Evolutionary conservation across 1,140 invertebrate genomes (phyloP).

Genomic region (Megalopta genalis): DNA sequence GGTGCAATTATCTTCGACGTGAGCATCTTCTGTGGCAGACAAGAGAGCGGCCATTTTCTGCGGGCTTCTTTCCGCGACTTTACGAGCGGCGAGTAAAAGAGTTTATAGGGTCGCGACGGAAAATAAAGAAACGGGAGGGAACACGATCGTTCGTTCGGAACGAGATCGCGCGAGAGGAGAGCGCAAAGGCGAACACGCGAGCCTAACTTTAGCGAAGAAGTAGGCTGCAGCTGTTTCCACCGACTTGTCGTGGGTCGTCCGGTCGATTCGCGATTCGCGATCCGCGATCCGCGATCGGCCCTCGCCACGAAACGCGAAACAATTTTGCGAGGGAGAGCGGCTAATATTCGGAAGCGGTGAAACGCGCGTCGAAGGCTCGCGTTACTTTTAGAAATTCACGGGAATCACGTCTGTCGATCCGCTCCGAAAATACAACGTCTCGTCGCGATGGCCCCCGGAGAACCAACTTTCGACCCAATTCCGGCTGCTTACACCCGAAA

Average conservation of each 20-base stretch:
- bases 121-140: not conserved
- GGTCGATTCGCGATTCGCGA: not conserved
- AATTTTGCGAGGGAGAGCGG: not conserved
- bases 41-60: too few relatives aligned
- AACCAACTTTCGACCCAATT: conserved; percentile 55
- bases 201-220: conserved; percentile 69
- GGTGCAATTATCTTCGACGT: too few relatives aligned
- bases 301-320: too few relatives aligned
- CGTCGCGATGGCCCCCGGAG: conserved; percentile 21
- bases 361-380: conserved; percentile 45
- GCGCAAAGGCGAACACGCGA: conserved; percentile 4
- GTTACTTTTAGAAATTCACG: conserved; percentile 63
- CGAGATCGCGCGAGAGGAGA: conserved; percentile 12
- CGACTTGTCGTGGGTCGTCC: not conserved
- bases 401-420: conserved; percentile 60
- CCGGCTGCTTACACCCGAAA: conserved; percentile 34
- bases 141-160: not conserved
- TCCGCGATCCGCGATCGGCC: not conserved
- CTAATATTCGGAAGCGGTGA: conserved; percentile 28
- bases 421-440: conserved; percentile 59
- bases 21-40: too few relatives aligned
- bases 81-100: too few relatives aligned
- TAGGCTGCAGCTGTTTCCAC: conserved; percentile 70
- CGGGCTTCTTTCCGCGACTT: too few relatives aligned
- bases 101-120: not conserved